These are phyloP conservation scores for Stegostoma tigrinum DNA, from an alignment of 2,113 vertebrate genomes.

Conservation along the genomic window DNA sequence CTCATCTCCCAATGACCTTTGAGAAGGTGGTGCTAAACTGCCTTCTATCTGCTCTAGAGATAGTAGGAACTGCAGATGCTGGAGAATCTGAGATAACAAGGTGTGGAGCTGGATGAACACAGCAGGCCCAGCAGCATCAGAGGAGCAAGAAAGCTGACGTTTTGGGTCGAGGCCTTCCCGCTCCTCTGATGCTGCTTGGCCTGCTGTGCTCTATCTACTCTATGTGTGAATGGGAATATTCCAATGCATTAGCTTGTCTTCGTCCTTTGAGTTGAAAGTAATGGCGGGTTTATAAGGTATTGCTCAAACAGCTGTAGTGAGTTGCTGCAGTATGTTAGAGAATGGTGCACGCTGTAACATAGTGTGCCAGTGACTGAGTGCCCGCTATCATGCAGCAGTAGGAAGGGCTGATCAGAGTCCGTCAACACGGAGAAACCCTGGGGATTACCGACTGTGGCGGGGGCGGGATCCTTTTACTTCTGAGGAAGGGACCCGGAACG, in stretches of 20 bases:
- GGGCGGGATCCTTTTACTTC: background rate
- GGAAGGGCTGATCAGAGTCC: background rate
- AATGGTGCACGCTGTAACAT: too few species aligned
- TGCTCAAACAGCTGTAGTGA: background rate
- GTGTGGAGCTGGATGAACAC: too few species aligned
- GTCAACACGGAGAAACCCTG: background rate
- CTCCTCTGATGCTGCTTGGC: too few species aligned
- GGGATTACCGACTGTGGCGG: background rate
- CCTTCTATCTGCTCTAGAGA: too few species aligned
- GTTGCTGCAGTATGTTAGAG: background rate
- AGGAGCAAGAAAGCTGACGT: too few species aligned
- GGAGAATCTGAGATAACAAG: too few species aligned
- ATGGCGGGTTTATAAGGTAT: background rate
- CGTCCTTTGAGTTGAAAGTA: background rate
- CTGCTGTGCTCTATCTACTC: too few species aligned
- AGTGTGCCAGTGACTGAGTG: background rate
- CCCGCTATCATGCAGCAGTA: background rate
- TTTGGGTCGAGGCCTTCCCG: too few species aligned
- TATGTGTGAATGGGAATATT: background rate
- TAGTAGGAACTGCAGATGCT: too few species aligned
- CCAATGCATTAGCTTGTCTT: background rate
- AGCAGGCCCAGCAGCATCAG: too few species aligned
- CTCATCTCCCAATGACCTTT: background rate
- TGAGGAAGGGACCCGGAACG: too few species aligned
- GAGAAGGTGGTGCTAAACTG: too few species aligned